Base-by-base conservation (phyloP, 2,113 vertebrate genomes). In the Crypturellus undulatus region DNA sequence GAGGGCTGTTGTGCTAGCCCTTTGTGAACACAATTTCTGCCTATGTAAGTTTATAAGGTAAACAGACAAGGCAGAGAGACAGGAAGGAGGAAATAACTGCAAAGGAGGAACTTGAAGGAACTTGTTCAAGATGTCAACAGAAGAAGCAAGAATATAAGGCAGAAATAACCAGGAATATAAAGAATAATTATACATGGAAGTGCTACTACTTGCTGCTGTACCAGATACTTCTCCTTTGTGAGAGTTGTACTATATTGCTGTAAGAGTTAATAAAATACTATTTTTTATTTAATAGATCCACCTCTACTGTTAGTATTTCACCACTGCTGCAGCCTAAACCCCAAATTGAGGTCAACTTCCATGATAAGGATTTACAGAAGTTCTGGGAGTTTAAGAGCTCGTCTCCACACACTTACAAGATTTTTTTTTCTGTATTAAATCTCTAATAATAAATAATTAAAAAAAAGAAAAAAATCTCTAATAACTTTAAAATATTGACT, bases 401-500 rank as follows among this genome's bases (percentile, higher is more conserved):
- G 58, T 42, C 62, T 81, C 30, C 3, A 4, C 52, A 59, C 14
- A 20, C 30, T 81, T 60, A 88, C 54, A 90, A 90, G 52, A 83
- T 20, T 22, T 24, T 91, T 77, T 20, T 58, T 93, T 87, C 56
- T 84, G 78, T 92, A 71, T 83, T 68, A 60, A 93, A 78, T 69
- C 47, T 6, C 43, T 59, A 68, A 40, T 36, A 89, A 47, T 76
- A 49, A 49, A 49, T 49, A 49, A 47, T 47, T 15, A 49, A 49
- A 49, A 49, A 22, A 22, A 5, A 49, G 21, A 49, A 49, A 49
- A 49, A 60, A 92, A 78, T 65, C 47, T 7, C 43, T 54, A 69
- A 45, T 34, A 89, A 52, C 72, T 21, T 49, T 80, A 60, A 83
- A 71, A 60, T 86, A 83, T 43, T 82, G 67, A 49, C 85, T 79